Base-by-base conservation (phyloP, 2,113 vertebrate species). In the Seriola dumerili region DNA sequence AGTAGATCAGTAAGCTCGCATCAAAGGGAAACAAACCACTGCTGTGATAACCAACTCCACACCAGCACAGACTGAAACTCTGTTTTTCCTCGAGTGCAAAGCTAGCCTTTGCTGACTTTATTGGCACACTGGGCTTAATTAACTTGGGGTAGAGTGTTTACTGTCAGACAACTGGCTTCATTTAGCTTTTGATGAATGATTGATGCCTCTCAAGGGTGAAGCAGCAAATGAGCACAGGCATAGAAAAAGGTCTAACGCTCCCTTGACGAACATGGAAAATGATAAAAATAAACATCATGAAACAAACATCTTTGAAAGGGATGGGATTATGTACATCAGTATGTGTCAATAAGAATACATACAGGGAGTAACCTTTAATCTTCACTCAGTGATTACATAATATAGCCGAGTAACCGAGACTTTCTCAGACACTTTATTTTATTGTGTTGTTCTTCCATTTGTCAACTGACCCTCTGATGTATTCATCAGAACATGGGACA, bases 121-220 rank as follows among this genome's bases (percentile, higher is more conserved):
- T 70, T 80, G 72, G 72, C 86, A 84, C 80, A 17, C 54, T 84
- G 83, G 89, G 85, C 83, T 81, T 91, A 89, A 88, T 93, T 91
- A 83, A 83, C 86, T 87, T 44, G 59, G 70, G 72, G 52, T 44
- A 32, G 36, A 79, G 64, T 81, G 85, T 86, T 90, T 86, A 84
- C 73, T 88, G 78, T 69, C 76, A 87, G 78, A 90, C 86, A 91
- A 85, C 86, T 77, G 64, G 76, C 77, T 88, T 85, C 71, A 85
- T 68, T 84, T 82, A 68, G 69, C 84, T 63, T 90, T 86, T 86
- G 83, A 91, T 91, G 72, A 90, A 91, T 83, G 86, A 91, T 86
- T 89, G 86, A 91, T 81, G 81, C 62, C 57, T 66, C 72, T 62
- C 19, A 23, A 66, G 76, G 58, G 64, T 71, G 36, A 81, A 57